Evolutionary conservation across 2,113 vertebrate species (phyloP).

Genomic region (Charadrius vociferus): DNA sequence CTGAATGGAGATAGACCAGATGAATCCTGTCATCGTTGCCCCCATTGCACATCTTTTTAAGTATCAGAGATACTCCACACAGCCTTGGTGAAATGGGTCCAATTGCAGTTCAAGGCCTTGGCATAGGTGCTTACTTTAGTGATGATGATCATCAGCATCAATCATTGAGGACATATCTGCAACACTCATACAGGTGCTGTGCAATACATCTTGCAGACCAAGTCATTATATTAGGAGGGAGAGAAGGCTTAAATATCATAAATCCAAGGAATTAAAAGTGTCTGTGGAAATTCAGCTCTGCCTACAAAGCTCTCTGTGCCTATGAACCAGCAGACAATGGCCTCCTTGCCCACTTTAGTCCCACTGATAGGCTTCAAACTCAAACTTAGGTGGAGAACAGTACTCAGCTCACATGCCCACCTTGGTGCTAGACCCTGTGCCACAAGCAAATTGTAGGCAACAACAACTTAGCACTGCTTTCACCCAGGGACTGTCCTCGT

Average conservation of each 20-base stretch:
- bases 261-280: neutral
- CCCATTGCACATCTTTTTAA: neutral
- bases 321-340: neutral
- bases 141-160: neutral
- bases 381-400: neutral
- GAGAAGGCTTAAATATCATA: neutral
- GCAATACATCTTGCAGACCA: neutral
- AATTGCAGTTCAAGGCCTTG: neutral
- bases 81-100: neutral
- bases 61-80: neutral
- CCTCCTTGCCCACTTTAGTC: neutral
- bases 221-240: neutral
- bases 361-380: neutral
- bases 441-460: neutral
- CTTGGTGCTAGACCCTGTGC: neutral
- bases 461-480: neutral
- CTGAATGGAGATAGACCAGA: neutral
- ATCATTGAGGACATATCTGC: neutral
- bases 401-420: neutral
- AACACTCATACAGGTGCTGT: rapidly evolving
- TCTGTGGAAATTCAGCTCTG: neutral
- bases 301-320: neutral
- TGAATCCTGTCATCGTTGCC: neutral
- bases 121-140: neutral
- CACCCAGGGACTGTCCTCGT: neutral